Conservation (phyloP, 1,140 invertebrate species). For the Rhagoletis zephyria region DNA sequence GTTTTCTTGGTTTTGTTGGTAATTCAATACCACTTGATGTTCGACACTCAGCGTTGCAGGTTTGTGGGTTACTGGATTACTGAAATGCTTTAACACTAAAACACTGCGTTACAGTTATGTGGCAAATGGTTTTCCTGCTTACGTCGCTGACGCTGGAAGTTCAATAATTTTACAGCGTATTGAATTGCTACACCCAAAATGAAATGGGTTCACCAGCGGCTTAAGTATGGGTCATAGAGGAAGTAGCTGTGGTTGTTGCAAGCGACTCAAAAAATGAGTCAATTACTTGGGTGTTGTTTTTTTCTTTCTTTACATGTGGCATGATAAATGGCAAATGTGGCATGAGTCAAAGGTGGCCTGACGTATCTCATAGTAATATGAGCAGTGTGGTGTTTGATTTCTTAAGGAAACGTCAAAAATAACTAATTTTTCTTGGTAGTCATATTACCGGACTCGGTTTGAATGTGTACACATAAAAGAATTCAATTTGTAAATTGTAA, state of each 20-base stretch:
- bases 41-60: constrained; percentile 20
- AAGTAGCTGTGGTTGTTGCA: not conserved
- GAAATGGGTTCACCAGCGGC: not conserved
- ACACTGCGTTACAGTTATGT: not conserved
- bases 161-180: constrained; percentile 43
- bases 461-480: too few species aligned
- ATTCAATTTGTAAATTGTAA: too few species aligned
- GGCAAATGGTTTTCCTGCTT: constrained; percentile 12
- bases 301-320: not conserved
- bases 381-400: not conserved
- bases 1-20: not conserved
- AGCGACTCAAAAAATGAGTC: not conserved
- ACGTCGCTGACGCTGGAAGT: constrained; percentile 1
- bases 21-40: constrained; percentile 47
- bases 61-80: constrained; percentile 44
- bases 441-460: too few species aligned
- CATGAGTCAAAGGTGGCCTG: constrained; percentile 1
- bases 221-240: constrained; percentile 13
- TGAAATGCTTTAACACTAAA: not conserved
- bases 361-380: not conserved
- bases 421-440: too few species aligned
- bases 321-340: not conserved
- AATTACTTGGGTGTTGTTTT: not conserved
- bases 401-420: not conserved
- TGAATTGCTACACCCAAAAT: not conserved